Evolutionary conservation across 1,140 invertebrate genomes (phyloP), one percentile per base, ranked within the genome.

Genomic region (Drosophila murphyi): DNA sequence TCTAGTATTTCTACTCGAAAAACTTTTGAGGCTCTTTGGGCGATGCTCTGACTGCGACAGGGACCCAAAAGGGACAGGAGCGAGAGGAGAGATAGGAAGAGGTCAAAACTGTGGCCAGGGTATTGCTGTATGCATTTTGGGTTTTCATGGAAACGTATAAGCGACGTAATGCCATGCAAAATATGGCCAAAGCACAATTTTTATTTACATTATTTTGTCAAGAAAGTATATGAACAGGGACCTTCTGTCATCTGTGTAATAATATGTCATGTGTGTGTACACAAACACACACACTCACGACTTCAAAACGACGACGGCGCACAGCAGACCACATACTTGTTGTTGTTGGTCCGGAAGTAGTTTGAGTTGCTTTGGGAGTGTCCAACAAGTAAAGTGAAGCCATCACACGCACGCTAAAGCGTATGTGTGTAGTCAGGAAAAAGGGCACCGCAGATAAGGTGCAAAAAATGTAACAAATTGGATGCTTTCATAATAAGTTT

Each of bases 121-220:
- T 48, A 41, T 50, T 59, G 59, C 57, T 57, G 65, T 65, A 62
- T 69, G 65, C 72, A 62, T 69, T 72, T 68, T 60, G 12, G 39
- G 47, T 57, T 61, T 55, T 52, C 48, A 48, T 52, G 48, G 50
- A 74, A 71, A 82, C 63, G 80, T 69, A 80, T 80, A 88, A 88
- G 79, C 69, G 69, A 67, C 78, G 79, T 74, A 83, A 82, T 83
- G 65, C 68, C 55, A 88, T 82, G 80, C 76, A 82, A 82, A 87
- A 88, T 88, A 86, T 86, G 79, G 64, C 68, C 51, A 82, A 56
- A 68, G 78, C 50, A 74, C 32, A 79, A 65, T 87, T 87, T 76
- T 51, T 62, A 20, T 20, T 20, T 20, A 20, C 43, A 51, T 61
- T 74, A 73, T 77, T 70, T 51, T 39, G 41, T 10, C 29, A 5